These are phyloP conservation scores for Charina bottae DNA, from an alignment of 2,113 vertebrate species.

Conservation along the genomic window DNA sequence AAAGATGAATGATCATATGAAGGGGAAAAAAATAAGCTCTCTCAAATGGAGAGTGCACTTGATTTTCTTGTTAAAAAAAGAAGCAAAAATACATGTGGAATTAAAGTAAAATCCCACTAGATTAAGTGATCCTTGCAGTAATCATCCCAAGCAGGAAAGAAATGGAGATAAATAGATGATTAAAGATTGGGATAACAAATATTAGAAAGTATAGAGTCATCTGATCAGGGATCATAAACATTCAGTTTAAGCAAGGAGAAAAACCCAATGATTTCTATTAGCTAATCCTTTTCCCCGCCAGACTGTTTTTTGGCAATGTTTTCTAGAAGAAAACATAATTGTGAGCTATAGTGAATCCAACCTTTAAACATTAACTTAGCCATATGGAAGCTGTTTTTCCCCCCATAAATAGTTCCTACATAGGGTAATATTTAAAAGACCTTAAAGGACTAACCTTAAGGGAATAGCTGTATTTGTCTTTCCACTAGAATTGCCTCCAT, in stretches of 20 bases:
- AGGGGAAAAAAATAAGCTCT: neutral
- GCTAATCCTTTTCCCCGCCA: fast-evolving
- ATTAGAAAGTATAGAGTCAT: neutral
- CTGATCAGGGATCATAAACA: slow-evolving; percentile 40
- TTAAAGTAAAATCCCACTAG: slow-evolving; percentile 41
- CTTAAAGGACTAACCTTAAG: neutral
- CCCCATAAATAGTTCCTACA: neutral
- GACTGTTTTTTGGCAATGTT: neutral
- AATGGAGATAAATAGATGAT: slow-evolving; percentile 6
- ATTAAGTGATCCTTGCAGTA: slow-evolving; percentile 13
- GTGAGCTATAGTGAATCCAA: neutral
- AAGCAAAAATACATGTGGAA: neutral
- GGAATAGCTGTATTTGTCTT: too few species aligned
- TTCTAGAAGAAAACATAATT: slow-evolving; percentile 10
- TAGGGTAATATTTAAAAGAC: neutral
- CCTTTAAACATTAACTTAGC: neutral
- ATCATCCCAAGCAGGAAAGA: slow-evolving; percentile 20
- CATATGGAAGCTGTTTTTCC: neutral
- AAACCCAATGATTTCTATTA: slow-evolving; percentile 31
- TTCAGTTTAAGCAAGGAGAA: slow-evolving; percentile 36
- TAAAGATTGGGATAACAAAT: slow-evolving; percentile 26
- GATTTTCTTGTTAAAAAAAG: neutral
- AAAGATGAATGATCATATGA: neutral
- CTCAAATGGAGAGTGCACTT: neutral
- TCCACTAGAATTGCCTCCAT: neutral